Evolutionary conservation across 2,113 vertebrate genomes (phyloP).

Genomic region (Neogale vison): DNA sequence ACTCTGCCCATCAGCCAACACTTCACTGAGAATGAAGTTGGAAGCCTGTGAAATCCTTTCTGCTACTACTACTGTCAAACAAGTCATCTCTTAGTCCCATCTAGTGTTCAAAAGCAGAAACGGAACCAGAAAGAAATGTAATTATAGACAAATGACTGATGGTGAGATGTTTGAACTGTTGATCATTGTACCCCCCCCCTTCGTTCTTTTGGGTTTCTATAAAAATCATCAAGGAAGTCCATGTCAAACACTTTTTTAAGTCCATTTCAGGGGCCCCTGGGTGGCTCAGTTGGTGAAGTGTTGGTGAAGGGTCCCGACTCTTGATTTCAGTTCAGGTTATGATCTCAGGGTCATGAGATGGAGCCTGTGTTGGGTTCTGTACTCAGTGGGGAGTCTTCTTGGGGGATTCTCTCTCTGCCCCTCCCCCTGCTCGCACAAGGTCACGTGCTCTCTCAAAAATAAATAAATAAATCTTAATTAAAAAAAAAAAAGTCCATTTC

Average conservation of each 20-base stretch:
- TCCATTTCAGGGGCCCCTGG: not conserved
- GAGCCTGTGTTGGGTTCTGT: not conserved
- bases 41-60: not conserved
- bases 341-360: not conserved
- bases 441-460: not conserved
- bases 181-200: not conserved
- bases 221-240: not conserved
- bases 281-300: not conserved
- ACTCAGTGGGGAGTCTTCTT: not conserved
- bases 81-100: conserved; percentile 83
- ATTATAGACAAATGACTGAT: not conserved
- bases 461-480: not conserved
- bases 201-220: not conserved
- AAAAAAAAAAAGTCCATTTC: not conserved
- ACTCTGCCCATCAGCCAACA: not conserved
- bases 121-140: conserved; percentile 44
- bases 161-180: not conserved
- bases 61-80: not conserved
- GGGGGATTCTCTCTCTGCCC: not conserved
- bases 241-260: not conserved
- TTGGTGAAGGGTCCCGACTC: not conserved
- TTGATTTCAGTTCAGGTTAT: not conserved
- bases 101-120: conserved; percentile 82
- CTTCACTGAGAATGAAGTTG: not conserved
- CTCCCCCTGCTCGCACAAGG: not conserved